phyloP scores from a whole-genome alignment of 2,797 vertebrate genomes.

The Gephyroberyx darwinii region DNA sequence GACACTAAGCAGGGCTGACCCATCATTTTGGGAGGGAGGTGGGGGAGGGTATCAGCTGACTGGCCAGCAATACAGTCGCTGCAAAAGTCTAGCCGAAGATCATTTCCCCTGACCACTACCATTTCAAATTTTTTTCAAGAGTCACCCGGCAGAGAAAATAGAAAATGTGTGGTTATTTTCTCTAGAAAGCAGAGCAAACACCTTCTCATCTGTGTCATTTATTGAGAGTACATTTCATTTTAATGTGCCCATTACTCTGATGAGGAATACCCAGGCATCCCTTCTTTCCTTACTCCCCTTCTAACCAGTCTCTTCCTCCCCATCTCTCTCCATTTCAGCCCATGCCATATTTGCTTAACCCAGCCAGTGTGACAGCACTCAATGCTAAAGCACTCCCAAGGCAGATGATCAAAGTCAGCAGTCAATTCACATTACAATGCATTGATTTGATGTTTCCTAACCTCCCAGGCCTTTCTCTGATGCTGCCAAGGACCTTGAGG shows the following conservation, averaged over 20 bases:
- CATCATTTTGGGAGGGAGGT: slow-evolving; percentile 69
- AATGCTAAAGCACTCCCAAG: slow-evolving; percentile 84
- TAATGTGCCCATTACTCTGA: slow-evolving; percentile 72
- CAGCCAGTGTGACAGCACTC: slow-evolving; percentile 83
- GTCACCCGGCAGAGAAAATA: neutral
- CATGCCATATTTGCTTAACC: slow-evolving; percentile 82
- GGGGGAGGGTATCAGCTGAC: slow-evolving; percentile 52
- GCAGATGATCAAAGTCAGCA: slow-evolving; percentile 87
- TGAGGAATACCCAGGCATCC: slow-evolving; percentile 60
- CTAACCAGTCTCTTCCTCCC: slow-evolving; percentile 63
- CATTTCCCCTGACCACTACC: slow-evolving; percentile 4
- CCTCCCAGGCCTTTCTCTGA: slow-evolving; percentile 83
- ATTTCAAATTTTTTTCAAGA: slow-evolving; percentile 10
- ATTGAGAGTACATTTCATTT: slow-evolving; percentile 68
- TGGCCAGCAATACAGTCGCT: slow-evolving; percentile 36
- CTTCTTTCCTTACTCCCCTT: slow-evolving; percentile 50
- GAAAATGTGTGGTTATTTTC: neutral
- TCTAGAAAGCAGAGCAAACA: slow-evolving; percentile 20
- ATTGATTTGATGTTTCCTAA: slow-evolving; percentile 86
- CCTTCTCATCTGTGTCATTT: slow-evolving; percentile 51
- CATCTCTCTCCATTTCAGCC: slow-evolving; percentile 68
- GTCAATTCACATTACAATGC: slow-evolving; percentile 87
- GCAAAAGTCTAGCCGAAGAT: slow-evolving; percentile 22
- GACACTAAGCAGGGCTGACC: slow-evolving; percentile 79
- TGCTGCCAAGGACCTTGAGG: slow-evolving; percentile 80